Base-by-base conservation (phyloP, 1,140 invertebrate species). In the Odontomachus brunneus region DNA sequence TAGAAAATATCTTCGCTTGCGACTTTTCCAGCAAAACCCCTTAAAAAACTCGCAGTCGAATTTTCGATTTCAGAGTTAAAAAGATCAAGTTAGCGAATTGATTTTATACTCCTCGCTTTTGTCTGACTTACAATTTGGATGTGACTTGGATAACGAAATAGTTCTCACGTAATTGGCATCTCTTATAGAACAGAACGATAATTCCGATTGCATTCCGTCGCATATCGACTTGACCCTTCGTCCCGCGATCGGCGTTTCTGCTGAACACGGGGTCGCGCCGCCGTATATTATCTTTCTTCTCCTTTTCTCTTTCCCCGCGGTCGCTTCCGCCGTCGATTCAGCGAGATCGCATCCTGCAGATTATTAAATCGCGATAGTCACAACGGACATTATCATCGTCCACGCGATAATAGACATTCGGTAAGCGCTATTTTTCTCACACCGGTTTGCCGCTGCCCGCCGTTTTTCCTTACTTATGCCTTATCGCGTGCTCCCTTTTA, bases 281-380 rank as follows among this genome's bases (percentile, higher is more conserved):
- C 65, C 17, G 72, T 86, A 74, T 82, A 85, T 85, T 75, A 86
- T n/a, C 49, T 74, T 71, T n/a, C n/a, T n/a, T n/a, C n/a, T n/a
- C n/a, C 66, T 69, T 75, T 57, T 12, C 17, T 49, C 53, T 44
- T 44, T 44, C 9, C 38, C 9, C 38, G 26, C 19, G 12, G 9
- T 33, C 53, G 44, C 33, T 26, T 51, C 26, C 22, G 19, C 55
- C 26, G 66, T 63, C 78, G 84, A 87, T 72, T 86, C 85, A 87
- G 85, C 85, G 80, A 84, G 72, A 87, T 87, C 78, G 84, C 63
- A 66, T 65, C 85, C 81, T 60, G 44, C 26, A 76, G 85, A 87
- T 87, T 87, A 86, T 87, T 86, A 87, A 87, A 87, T 73, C 78
- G 49, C 63, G 84, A 86, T 83, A 87, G 78, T 82, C 83, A 44